These are phyloP conservation scores for Endomychus coccineus DNA, from an alignment of 2,888 invertebrate genomes.

Conservation along the genomic window DNA sequence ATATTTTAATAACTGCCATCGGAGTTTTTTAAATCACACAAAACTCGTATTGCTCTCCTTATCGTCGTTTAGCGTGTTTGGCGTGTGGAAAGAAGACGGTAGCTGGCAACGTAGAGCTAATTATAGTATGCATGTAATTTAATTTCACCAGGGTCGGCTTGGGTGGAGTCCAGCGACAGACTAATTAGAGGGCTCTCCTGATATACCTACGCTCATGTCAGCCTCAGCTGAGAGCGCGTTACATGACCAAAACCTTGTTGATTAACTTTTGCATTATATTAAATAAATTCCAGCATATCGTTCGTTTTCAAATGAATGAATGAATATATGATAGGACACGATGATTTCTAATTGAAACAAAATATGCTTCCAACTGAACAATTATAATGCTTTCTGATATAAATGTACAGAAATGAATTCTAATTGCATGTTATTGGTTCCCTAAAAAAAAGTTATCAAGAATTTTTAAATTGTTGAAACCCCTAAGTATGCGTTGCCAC, in stretches of 20 bases:
- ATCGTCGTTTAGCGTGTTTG: constrained; percentile 13
- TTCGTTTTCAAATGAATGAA: constrained; percentile 15
- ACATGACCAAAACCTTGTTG: constrained; percentile 30
- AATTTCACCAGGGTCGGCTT: constrained; percentile 45
- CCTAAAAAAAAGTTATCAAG: too few relatives aligned
- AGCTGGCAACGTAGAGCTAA: constrained; percentile 35
- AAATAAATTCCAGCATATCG: constrained; percentile 14
- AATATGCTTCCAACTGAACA: too few relatives aligned
- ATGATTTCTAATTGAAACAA: too few relatives aligned
- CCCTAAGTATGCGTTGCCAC: too few relatives aligned
- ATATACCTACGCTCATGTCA: constrained; percentile 31
- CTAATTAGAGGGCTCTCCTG: constrained; percentile 40
- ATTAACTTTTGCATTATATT: constrained; percentile 30
- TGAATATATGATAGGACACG: too few relatives aligned
- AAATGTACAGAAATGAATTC: too few relatives aligned
- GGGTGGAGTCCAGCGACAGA: constrained; percentile 44
- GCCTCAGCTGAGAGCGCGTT: constrained; percentile 31
- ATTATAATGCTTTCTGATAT: too few relatives aligned
- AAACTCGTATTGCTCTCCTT: constrained; percentile 2
- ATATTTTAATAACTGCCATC: constrained; percentile 25
- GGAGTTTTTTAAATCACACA: constrained; percentile 5
- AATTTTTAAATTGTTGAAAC: too few relatives aligned
- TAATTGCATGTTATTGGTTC: too few relatives aligned
- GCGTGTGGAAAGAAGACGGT: constrained; percentile 10
- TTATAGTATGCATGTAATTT: constrained; percentile 41